phyloP scores from a whole-genome alignment of 2,113 vertebrate genomes.

The Podocnemis expansa region DNA sequence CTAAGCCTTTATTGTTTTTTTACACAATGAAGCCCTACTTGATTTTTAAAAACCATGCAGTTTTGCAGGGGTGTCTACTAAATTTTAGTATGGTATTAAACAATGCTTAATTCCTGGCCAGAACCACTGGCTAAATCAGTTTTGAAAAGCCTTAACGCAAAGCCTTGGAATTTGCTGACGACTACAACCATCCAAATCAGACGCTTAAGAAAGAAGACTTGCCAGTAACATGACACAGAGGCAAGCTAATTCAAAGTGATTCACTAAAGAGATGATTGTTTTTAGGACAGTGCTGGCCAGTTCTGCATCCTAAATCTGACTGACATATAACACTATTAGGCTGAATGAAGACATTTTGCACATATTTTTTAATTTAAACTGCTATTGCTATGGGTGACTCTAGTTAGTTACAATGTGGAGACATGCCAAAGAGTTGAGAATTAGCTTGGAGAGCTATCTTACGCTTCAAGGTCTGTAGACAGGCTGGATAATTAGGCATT shows the following conservation, averaged over 20 bases:
- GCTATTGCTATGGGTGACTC: conserved; percentile 66
- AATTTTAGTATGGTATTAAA: conserved; percentile 54
- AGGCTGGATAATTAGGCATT: conserved; percentile 21
- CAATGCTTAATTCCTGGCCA: conserved; percentile 55
- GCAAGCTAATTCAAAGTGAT: conserved; percentile 67
- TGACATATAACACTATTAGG: conserved; percentile 59
- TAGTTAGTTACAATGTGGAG: conserved; percentile 18
- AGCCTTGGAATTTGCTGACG: conserved; percentile 14
- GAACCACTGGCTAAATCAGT: conserved; percentile 58
- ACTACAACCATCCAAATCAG: conserved; percentile 58
- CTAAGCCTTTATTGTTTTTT: conserved; percentile 30
- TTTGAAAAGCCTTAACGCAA: conserved; percentile 58
- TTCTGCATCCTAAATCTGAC: conserved; percentile 59
- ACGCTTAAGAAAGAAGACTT: conserved; percentile 45
- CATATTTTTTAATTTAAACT: conserved; percentile 70
- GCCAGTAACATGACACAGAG: conserved; percentile 63
- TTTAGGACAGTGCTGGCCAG: conserved; percentile 33
- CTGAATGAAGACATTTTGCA: conserved; percentile 64
- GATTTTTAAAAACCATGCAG: conserved; percentile 66
- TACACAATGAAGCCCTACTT: conserved; percentile 49
- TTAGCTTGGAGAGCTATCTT: conserved; percentile 35
- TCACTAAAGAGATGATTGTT: conserved; percentile 42
- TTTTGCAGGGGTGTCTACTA: conserved; percentile 66
- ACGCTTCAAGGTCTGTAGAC: conserved; percentile 32
- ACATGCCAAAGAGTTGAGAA: conserved; percentile 20